Evolutionary conservation across 2,113 vertebrate species (phyloP).

Genomic region (Nerophis ophidion): DNA sequence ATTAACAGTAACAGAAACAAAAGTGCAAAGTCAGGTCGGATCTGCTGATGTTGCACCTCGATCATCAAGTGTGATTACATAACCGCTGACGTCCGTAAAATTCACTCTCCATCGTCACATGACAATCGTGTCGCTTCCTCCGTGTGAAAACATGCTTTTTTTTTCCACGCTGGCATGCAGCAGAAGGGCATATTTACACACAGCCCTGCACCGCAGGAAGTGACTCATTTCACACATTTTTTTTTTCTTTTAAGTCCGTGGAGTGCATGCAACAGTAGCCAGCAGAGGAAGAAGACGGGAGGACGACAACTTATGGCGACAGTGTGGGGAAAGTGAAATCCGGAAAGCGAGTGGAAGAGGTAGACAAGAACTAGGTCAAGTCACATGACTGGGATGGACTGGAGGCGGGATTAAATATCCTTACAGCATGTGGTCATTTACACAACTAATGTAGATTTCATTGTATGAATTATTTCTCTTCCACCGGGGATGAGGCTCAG

Average conservation of each 20-base stretch:
- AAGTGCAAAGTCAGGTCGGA: neutral
- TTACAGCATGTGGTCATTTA: conserved; percentile 74
- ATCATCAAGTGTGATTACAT: neutral
- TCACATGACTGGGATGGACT: conserved; percentile 71
- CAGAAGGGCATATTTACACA: conserved; percentile 11
- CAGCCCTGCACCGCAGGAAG: conserved; percentile 1
- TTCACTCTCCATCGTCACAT: conserved; percentile 1
- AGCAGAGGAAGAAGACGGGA: conserved; percentile 10
- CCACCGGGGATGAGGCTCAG: conserved; percentile 37
- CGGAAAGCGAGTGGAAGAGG: conserved; percentile 25
- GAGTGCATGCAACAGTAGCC: conserved; percentile 14
- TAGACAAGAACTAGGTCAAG: conserved; percentile 68
- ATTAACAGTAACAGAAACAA: no score
- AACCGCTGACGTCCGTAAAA: conserved; percentile 15
- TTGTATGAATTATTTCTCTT: conserved; percentile 55
- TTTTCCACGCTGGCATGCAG: neutral
- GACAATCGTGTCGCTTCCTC: neutral
- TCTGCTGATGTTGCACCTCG: no score
- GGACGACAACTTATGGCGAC: conserved; percentile 1
- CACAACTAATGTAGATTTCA: conserved; percentile 71
- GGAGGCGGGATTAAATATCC: conserved; percentile 69
- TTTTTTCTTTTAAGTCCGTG: conserved; percentile 5
- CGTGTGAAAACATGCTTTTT: conserved; percentile 10
- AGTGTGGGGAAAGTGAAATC: conserved; percentile 26
- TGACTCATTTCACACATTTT: conserved; percentile 14